phyloP scores from a whole-genome alignment of 2,888 invertebrate species.

The Phalera bucephala region DNA sequence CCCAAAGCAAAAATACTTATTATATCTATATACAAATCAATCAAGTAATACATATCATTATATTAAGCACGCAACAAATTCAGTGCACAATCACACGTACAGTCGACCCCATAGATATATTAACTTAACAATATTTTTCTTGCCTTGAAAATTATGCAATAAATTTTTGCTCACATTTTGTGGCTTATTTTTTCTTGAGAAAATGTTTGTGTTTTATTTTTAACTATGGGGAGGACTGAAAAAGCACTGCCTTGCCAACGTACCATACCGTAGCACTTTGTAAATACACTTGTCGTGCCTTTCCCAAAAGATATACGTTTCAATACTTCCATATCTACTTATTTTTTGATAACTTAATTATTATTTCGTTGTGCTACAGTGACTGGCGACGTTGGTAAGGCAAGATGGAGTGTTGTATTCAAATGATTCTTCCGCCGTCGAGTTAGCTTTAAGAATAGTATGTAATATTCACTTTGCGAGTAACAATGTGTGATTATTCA shows the following conservation, averaged over 20 bases:
- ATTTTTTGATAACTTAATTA: conserved; percentile 13
- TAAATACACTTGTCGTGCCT: conserved; percentile 65
- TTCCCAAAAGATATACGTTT: conserved; percentile 18
- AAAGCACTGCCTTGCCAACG: conserved; percentile 68
- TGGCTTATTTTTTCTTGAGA: too few relatives aligned
- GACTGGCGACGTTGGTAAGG: conserved; percentile 68
- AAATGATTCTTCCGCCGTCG: conserved; percentile 51
- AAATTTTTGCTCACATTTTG: too few relatives aligned
- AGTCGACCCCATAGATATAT: conserved; percentile 22
- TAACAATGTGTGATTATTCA: too few relatives aligned
- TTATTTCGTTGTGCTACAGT: conserved; percentile 66
- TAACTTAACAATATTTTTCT: too few relatives aligned
- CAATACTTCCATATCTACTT: conserved; percentile 18
- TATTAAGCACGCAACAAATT: conserved; percentile 38
- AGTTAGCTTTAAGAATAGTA: conserved; percentile 29
- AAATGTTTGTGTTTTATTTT: too few relatives aligned
- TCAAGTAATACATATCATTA: conserved; percentile 45
- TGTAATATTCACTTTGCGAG: conserved; percentile 37
- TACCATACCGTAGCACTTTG: conserved; percentile 53
- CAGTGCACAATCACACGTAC: conserved; percentile 15
- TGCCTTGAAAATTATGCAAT: too few relatives aligned
- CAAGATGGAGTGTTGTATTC: conserved; percentile 45
- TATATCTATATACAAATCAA: too few relatives aligned
- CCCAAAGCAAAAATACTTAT: conserved; percentile 13
- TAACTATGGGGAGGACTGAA: conserved; percentile 41